These are phyloP conservation scores for Notolepis coatsorum DNA, from an alignment of 2,797 vertebrate genomes.

Conservation along the genomic window DNA sequence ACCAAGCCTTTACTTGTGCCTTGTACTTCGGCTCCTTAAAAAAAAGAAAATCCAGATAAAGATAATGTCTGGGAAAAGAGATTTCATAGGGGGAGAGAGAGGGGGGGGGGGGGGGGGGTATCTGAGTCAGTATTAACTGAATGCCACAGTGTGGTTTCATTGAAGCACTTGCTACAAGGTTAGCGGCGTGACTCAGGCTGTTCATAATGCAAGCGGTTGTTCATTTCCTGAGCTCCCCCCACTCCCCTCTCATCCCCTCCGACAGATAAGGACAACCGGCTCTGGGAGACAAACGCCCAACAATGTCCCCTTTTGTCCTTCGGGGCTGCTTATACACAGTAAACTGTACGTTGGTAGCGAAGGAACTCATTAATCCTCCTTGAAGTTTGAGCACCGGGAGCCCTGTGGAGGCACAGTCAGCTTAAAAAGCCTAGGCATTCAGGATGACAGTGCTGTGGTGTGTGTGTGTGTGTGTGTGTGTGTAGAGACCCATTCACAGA, in stretches of 20 bases:
- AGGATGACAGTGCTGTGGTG: background rate
- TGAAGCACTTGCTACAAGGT: constrained; percentile 33
- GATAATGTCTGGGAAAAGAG: constrained; percentile 6
- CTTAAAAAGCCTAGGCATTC: background rate
- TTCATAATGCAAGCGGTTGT: constrained; percentile 31
- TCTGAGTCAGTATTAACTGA: constrained; percentile 27
- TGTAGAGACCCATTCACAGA: background rate
- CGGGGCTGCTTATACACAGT: constrained; percentile 10
- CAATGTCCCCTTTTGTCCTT: constrained; percentile 58
- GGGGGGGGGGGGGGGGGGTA: too few relatives aligned
- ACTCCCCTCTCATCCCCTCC: constrained; percentile 15
- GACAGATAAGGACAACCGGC: constrained; percentile 42
- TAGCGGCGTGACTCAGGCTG: constrained; percentile 37
- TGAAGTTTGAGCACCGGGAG: background rate
- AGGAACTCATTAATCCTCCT: constrained; percentile 7
- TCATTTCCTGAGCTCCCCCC: constrained; percentile 41
- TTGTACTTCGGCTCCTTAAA: constrained; percentile 9
- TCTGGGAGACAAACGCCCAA: constrained; percentile 47
- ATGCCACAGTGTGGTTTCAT: constrained; percentile 15
- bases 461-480: too few relatives aligned
- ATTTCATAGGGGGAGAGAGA: constrained; percentile 28
- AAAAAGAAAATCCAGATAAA: constrained; percentile 6
- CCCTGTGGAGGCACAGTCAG: background rate
- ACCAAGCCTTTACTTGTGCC: background rate
- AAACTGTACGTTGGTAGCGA: constrained; percentile 13